Conservation (phyloP, 2,888 invertebrate genomes). For the Yponomeuta sedellus region DNA sequence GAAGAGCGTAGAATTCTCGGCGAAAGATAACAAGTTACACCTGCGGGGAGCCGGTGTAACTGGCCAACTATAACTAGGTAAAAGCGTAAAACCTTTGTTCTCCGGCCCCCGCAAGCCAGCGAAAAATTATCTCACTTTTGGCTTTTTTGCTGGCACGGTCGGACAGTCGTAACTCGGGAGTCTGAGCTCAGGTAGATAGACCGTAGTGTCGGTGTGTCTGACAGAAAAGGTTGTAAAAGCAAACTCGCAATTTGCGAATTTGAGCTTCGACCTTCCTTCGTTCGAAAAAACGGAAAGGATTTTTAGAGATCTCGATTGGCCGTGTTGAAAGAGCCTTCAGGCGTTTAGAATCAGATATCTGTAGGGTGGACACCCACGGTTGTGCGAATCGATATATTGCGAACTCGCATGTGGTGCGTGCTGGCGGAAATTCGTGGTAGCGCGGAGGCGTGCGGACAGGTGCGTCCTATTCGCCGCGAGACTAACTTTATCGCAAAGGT, state of each 20-base stretch:
- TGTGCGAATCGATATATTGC: too few relatives aligned
- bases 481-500: too few relatives aligned
- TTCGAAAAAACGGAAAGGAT: too few relatives aligned
- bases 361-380: too few relatives aligned
- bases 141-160: slow-evolving; percentile 63
- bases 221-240: slow-evolving; percentile 1
- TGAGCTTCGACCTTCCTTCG: not conserved
- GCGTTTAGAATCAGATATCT: too few relatives aligned
- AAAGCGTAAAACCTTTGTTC: slow-evolving; percentile 66
- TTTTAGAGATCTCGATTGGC: too few relatives aligned
- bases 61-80: slow-evolving; percentile 60
- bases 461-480: too few relatives aligned
- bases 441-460: too few relatives aligned
- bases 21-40: slow-evolving; percentile 67
- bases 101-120: slow-evolving; percentile 57
- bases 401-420: too few relatives aligned
- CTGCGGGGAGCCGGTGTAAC: slow-evolving; percentile 61
- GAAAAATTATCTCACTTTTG: slow-evolving; percentile 71
- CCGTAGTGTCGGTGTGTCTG: slow-evolving; percentile 23
- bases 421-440: too few relatives aligned
- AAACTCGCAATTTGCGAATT: not conserved
- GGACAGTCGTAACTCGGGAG: slow-evolving; percentile 28
- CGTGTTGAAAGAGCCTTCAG: too few relatives aligned
- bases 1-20: slow-evolving; percentile 35
- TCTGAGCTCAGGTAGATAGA: slow-evolving; percentile 59